Conservation (phyloP, 2,888 invertebrate genomes). For the Caenorhabditis sp. region DNA sequence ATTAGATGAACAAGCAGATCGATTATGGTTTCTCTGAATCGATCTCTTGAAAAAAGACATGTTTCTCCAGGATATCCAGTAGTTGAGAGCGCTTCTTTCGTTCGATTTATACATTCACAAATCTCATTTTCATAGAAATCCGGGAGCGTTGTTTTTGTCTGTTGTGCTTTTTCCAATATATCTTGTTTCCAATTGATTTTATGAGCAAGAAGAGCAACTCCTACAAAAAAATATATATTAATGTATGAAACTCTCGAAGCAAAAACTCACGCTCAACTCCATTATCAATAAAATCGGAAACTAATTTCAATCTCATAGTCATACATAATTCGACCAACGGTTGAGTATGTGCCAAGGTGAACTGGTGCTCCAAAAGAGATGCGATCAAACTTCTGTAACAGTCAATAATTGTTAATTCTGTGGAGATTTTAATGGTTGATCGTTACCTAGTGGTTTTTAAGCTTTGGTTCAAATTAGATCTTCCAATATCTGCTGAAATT, state of each 20-base stretch:
- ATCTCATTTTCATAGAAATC: conserved; percentile 69
- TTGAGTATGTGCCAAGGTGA: conserved; percentile 58
- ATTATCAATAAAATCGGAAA: conserved; percentile 59
- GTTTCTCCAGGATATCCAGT: conserved; percentile 63
- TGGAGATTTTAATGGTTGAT: no score
- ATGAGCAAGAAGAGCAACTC: conserved; percentile 47
- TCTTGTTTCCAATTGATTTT: conserved; percentile 70
- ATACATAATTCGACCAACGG: conserved; percentile 68
- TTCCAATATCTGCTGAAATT: conserved; percentile 43
- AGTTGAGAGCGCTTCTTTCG: conserved; percentile 58
- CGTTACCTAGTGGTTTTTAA: conserved; percentile 60
- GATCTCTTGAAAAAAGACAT: conserved; percentile 66
- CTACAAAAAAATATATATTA: conserved; percentile 24
- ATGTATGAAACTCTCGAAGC: neutral
- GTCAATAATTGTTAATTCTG: no score
- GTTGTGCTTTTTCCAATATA: conserved; percentile 50
- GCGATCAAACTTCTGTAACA: conserved; percentile 59
- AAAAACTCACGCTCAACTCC: conserved; percentile 47
- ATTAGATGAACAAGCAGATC: conserved; percentile 59
- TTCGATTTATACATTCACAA: conserved; percentile 60
- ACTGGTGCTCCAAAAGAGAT: conserved; percentile 60
- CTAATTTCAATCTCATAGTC: conserved; percentile 64
- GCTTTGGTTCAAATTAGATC: conserved; percentile 54
- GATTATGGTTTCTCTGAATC: conserved; percentile 59
- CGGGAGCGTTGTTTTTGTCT: conserved; percentile 67